Evolutionary conservation across 2,888 invertebrate genomes (phyloP).

Genomic region (Heliconius ismenius): DNA sequence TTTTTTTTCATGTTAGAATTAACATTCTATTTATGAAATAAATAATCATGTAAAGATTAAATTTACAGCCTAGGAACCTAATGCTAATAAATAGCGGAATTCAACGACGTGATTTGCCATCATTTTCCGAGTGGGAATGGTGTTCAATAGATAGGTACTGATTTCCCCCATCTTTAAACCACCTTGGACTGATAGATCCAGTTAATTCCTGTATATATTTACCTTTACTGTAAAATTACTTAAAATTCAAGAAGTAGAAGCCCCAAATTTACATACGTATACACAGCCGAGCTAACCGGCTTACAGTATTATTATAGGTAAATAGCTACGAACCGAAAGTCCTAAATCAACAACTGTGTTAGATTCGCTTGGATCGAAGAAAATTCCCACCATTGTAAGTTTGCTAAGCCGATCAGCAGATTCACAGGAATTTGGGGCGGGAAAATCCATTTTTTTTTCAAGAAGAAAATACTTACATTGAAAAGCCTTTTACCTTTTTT

Average conservation of each 20-base stretch:
- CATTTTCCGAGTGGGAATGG: too few species aligned
- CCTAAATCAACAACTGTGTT: slow-evolving; percentile 39
- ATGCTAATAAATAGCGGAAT: too few species aligned
- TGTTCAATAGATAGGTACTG: too few species aligned
- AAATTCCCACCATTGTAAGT: slow-evolving; percentile 36
- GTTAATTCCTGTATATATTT: background rate
- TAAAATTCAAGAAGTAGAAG: slow-evolving; percentile 25
- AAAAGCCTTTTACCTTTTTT: too few species aligned
- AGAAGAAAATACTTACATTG: slow-evolving; percentile 6
- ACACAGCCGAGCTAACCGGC: slow-evolving; percentile 28
- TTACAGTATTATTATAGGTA: slow-evolving; percentile 35
- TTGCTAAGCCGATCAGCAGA: slow-evolving; percentile 36
- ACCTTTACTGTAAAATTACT: background rate
- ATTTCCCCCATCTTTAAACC: background rate
- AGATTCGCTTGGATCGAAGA: slow-evolving; percentile 30
- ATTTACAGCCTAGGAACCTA: too few species aligned
- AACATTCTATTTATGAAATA: background rate
- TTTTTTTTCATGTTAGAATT: background rate
- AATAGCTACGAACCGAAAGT: slow-evolving; percentile 30
- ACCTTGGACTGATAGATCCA: background rate
- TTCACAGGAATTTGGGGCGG: slow-evolving; percentile 15
- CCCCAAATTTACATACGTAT: slow-evolving; percentile 19
- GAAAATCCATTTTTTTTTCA: background rate
- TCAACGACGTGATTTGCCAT: too few species aligned
- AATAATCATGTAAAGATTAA: background rate